Evolutionary conservation across 2,888 invertebrate genomes (phyloP).

Genomic region (Drosophila incognita): DNA sequence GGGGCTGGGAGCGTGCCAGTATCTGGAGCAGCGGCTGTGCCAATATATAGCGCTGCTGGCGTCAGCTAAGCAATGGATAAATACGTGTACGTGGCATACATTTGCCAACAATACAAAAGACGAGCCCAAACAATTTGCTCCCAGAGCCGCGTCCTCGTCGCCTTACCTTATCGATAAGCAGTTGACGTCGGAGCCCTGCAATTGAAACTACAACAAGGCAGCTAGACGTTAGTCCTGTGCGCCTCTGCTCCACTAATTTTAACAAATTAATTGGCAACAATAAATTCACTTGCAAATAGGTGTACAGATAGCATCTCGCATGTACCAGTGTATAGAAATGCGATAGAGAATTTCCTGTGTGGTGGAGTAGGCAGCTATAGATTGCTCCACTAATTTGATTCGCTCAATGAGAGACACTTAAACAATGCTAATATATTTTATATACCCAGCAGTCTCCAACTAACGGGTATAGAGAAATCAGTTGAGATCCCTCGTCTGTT

Average conservation of each 20-base stretch:
- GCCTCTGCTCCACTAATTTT: conserved; percentile 76
- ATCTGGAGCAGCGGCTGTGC: conserved; percentile 25
- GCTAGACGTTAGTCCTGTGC: conserved; percentile 45
- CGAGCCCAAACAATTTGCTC: conserved; percentile 51
- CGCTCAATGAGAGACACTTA: conserved; percentile 73
- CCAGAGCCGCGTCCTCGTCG: conserved; percentile 44
- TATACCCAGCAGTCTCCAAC: conserved; percentile 27
- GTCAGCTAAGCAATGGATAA: conserved; percentile 80
- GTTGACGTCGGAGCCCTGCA: conserved; percentile 62
- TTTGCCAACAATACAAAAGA: conserved; percentile 56
- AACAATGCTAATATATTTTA: conserved; percentile 63
- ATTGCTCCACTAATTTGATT: conserved; percentile 78
- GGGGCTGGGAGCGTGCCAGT: conserved; percentile 2
- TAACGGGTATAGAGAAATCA: background rate
- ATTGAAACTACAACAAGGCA: conserved; percentile 73
- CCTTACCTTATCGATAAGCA: conserved; percentile 74
- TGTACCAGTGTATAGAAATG: conserved; percentile 20
- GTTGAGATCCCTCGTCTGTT: background rate
- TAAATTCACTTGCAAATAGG: conserved; percentile 80
- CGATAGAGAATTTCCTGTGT: conserved; percentile 1
- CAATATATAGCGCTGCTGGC: conserved; percentile 70
- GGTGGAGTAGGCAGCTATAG: conserved; percentile 50
- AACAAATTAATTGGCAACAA: conserved; percentile 84
- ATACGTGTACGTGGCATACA: conserved; percentile 80
- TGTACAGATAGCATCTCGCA: conserved; percentile 70